Evolutionary conservation across 53 echinoderm and acorn worm species (phyloP), one percentile per base, ranked within the genome.

Genomic region (Hippasteria phrygiana): DNA sequence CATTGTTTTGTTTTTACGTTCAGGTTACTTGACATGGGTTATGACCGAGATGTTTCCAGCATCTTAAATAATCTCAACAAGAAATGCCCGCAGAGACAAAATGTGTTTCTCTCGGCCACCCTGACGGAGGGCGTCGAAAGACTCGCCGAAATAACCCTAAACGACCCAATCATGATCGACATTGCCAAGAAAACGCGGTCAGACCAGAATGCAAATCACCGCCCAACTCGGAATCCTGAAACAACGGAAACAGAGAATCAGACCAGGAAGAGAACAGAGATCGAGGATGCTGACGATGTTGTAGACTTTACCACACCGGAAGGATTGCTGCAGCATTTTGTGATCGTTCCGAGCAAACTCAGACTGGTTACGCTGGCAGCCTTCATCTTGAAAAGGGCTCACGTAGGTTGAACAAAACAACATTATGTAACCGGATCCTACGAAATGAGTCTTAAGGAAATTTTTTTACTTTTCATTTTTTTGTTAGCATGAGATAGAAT

Each of bases 21-120:
- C 86, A 98, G 99, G 84, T 87, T 98, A 76, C 71, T 98, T 22
- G 99, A 98, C 55, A 90, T 98, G 91, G 99, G 99, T n/a, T 96
- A 96, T 88, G 99, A 98, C 54, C 93, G 73, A 41, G 99, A 98
- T 42, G 87, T 98, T 14, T 88, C 99, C 0, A 43, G 81, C 71
- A 98, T 98, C 69, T 55, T 94, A 77, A 98, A 98, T 83, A 87
- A 92, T 34, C 90, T 98, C 41, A 98, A 96, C 87, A 93, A 92
- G 62, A 88, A 91, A 48, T 74, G 89, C 35, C 46, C 66, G 62
- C 70, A 55, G 59, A 75, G 94, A 27, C 99, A 98, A 75, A 96
- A 91, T 14, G 59, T 98, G 20, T 70, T 98, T 24, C 88, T 96
- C 40, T 98, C 99, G 4, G 99, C 99, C 5, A 98, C 99, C 2